Base-by-base conservation (phyloP, 1,140 invertebrate genomes). In the Sitophilus oryzae region DNA sequence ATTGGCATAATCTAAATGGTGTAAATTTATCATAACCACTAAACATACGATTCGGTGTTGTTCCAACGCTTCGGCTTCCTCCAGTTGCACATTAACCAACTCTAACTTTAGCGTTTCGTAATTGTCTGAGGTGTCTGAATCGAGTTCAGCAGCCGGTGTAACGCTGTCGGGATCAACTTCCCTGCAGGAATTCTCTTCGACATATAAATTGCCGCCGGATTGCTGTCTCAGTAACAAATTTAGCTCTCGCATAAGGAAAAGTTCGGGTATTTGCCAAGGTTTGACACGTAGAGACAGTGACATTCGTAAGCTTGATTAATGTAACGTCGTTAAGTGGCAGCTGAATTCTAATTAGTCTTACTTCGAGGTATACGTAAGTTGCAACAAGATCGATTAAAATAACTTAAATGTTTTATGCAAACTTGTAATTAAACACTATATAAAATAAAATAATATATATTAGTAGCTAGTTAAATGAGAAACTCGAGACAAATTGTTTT, bases 161-260 rank as follows among this genome's bases (percentile, higher is more conserved):
- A 40, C 45, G 18, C 20, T 48, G 11, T 20, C 18, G 9, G 43
- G 23, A 34, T 51, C 45, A 16, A 51, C 49, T 30, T 50, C 49
- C 37, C 52, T 19, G 19, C 35, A 50, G 25, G 45, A 48, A 4
- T 44, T 52, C 40, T 56, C 47, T 15, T 55, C 38, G 1, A 34
- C 38, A 2, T 23, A 5, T 37, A 41, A 38, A 41, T 42, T 42
- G 19, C n/a, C 37, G n/a, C 35, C 21, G 19, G 19, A 25, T 35
- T 61, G 60, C 35, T 59, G 60, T 18, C 54, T 58, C 25, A 59
- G 53, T 38, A 61, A 41, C 46, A 61, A 54, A 56, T 61, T 61
- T 56, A 59, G 52, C 16, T 61, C 44, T 15, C 48, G 43, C 34
- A 52, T 48, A 43, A n/a, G n/a, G n/a, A n/a, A n/a, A n/a, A 30